Conservation (phyloP, 2,797 vertebrate genomes). For the Sphenopsis melanotis region DNA sequence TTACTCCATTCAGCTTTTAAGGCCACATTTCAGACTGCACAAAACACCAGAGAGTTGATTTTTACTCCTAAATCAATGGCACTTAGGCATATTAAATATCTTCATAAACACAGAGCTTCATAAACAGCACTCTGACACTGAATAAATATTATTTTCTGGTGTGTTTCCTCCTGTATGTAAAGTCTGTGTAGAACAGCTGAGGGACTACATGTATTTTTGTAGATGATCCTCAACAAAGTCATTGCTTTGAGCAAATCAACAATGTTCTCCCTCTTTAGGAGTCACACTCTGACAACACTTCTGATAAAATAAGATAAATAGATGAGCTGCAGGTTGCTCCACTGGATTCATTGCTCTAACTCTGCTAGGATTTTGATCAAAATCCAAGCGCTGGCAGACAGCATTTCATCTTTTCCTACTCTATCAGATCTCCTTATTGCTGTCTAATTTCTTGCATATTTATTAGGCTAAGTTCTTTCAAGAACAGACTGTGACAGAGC, state of each 20-base stretch:
- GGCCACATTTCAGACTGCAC: not conserved
- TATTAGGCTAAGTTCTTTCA: constrained; percentile 4
- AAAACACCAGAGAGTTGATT: not conserved
- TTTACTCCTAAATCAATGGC: not conserved
- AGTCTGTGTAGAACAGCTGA: not conserved
- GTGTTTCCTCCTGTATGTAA: not conserved
- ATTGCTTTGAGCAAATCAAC: not conserved
- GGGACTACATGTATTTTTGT: not conserved
- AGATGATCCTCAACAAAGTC: not conserved
- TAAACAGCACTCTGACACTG: not conserved
- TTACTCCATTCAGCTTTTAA: not conserved
- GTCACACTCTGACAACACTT: not conserved
- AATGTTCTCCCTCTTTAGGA: not conserved
- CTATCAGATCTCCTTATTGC: not conserved
- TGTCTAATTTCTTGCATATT: not conserved
- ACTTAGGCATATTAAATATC: not conserved
- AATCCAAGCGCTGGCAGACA: not conserved
- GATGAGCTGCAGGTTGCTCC: not conserved
- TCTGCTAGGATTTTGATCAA: not conserved
- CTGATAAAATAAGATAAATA: not conserved
- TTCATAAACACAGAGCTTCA: not conserved
- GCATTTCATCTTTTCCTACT: not conserved
- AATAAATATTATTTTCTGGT: not conserved
- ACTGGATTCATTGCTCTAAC: not conserved
- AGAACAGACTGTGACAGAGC: not conserved